Conservation (phyloP, 2,113 vertebrate species). For the Sinosuthora webbiana region DNA sequence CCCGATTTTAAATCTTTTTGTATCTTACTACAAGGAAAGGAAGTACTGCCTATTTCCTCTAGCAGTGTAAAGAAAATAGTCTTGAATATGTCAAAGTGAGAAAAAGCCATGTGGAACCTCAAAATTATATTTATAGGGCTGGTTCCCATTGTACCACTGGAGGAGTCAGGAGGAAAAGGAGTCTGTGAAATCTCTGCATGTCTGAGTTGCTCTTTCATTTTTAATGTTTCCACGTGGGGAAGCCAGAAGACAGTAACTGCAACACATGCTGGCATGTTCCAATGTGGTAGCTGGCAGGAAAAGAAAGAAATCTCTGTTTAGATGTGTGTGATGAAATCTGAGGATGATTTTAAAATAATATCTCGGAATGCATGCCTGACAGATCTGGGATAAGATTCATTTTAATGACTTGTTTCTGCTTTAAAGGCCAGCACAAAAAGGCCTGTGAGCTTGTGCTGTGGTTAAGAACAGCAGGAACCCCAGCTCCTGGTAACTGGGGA, state of each 20-base stretch:
- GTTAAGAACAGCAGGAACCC: neutral
- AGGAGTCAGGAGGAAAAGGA: neutral
- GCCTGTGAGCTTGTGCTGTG: neutral
- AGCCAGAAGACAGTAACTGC: neutral
- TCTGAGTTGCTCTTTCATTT: neutral
- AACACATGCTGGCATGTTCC: neutral
- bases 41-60: neutral
- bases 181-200: neutral
- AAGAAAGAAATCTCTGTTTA: neutral
- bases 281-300: neutral
- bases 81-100: neutral
- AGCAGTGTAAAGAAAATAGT: neutral
- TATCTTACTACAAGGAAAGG: neutral
- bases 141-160: neutral
- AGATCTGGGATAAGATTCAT: neutral
- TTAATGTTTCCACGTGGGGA: neutral
- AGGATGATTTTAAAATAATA: neutral
- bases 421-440: neutral
- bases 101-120: neutral
- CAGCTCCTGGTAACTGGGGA: neutral
- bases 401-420: neutral
- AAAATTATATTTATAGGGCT: neutral
- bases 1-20: neutral
- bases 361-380: neutral
- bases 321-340: neutral